Conservation (phyloP, 2,797 vertebrate genomes). For the Chrysocyon brachyurus region DNA sequence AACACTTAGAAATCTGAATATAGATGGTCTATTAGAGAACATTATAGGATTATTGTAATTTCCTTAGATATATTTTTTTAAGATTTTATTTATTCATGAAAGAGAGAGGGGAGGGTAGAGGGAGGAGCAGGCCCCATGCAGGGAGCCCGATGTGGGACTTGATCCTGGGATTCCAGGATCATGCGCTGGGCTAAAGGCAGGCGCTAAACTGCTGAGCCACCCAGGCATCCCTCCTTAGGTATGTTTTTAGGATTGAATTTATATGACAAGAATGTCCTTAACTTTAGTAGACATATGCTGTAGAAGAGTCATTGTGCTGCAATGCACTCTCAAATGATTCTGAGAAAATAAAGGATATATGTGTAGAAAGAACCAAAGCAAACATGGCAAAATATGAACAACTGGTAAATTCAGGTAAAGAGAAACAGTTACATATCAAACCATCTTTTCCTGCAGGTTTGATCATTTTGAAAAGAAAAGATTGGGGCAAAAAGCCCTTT, state of each 20-base stretch:
- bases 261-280: background rate
- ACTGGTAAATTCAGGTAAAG: background rate
- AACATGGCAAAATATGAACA: background rate
- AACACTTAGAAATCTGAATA: slow-evolving; percentile 6
- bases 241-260: slow-evolving; percentile 17
- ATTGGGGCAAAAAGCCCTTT: background rate
- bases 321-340: background rate
- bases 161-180: too few relatives aligned
- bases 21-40: background rate
- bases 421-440: background rate
- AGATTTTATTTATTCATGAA: too few relatives aligned
- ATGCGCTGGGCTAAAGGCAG: too few relatives aligned
- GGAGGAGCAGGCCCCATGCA: too few relatives aligned
- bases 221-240: background rate
- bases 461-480: slow-evolving; percentile 23
- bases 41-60: background rate
- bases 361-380: background rate
- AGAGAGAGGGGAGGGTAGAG: too few relatives aligned
- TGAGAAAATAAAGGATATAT: background rate
- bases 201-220: too few relatives aligned
- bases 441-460: background rate
- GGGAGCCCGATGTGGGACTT: too few relatives aligned
- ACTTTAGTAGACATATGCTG: slow-evolving; percentile 40
- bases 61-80: background rate
- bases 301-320: background rate